Percentiles rank a stretch among this genome's conserved stretches.
Conservation (phyloP, 2,797 vertebrate genomes). For the Buphagus erythrorhynchus region DNA sequence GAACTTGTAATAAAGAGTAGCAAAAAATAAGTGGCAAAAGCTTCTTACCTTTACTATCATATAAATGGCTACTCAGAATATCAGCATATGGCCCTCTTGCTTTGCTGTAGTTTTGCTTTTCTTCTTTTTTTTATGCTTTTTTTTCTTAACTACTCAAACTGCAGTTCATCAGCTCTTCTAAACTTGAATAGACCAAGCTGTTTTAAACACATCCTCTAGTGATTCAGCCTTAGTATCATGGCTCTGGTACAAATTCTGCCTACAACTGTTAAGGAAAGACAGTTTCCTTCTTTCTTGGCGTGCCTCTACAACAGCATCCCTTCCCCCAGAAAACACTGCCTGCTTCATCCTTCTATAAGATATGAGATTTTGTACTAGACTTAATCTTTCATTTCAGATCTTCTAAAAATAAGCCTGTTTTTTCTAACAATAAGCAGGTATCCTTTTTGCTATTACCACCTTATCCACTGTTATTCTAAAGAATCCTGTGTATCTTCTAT, state of each 20-base stretch:
- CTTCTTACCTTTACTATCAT: slow-evolving; percentile 48
- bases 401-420: not conserved
- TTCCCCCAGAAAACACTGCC: slow-evolving; percentile 53
- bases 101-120: not conserved
- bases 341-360: slow-evolving; percentile 26
- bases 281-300: slow-evolving; percentile 69
- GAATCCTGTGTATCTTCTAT: not conserved
- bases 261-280: slow-evolving; percentile 71
- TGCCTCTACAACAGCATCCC: slow-evolving; percentile 53
- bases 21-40: slow-evolving; percentile 36
- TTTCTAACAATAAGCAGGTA: not conserved
- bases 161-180: slow-evolving; percentile 63
- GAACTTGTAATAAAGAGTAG: slow-evolving; percentile 10
- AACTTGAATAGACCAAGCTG: slow-evolving; percentile 74
- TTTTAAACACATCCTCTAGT: slow-evolving; percentile 74
- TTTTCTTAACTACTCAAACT: slow-evolving; percentile 9
- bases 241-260: slow-evolving; percentile 72
- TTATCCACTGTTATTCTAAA: not conserved
- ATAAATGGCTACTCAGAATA: not conserved
- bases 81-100: slow-evolving; percentile 51
- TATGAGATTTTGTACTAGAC: slow-evolving; percentile 12
- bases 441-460: not conserved
- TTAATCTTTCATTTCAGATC: slow-evolving; percentile 8
- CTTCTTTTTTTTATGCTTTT: not conserved
- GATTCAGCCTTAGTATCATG: slow-evolving; percentile 68